Evolutionary conservation across 2,888 invertebrate genomes (phyloP), one percentile per base, ranked within the genome.

Genomic region (Embidobia sp.): DNA sequence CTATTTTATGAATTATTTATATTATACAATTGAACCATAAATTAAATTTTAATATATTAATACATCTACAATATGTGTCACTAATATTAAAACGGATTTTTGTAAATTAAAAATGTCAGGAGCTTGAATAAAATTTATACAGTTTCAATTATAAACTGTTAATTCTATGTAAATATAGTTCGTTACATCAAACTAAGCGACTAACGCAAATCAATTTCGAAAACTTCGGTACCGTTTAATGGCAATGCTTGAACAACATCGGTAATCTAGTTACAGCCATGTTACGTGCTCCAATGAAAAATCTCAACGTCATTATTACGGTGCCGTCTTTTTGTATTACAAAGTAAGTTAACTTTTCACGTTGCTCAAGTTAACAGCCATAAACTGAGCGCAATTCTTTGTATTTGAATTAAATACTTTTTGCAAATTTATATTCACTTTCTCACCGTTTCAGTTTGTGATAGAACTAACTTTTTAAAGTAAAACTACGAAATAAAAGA

Each of bases 281-380:
- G 29, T 49, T 49, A 49, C 48, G 48, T 29, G 29, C 48, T 37
- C 7, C 8, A 37, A 37, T 48, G 61, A 48, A 61, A 61, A 48
- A 18, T 61, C 49, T 61, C 61, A 46, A 33, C 61, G 61, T 49
- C 48, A 61, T 61, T 61, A 61, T 61, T 48, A 48, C 48, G 48
- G 37, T 61, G 61, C 29, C 27, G 35, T 61, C 61, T 35, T 48
- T 61, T 61, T 61, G 5, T 46, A 10, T 46, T 59, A 22, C 59
- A 15, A 31, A 22, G 33, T 15, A 33, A 59, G 44, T 44, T 15
- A 11, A 15, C 31, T 59, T 46, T 33, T 15, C 57, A 31, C 57
- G 31, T 57, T 22, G 31, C 29, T 40, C 55, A 15, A 57, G 42
- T 57, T 31, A 57, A 57, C 42, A 42, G 42, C 31, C 42, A 59